Conservation (phyloP, 2,888 invertebrate species). For the Epistrophe grossulariae region DNA sequence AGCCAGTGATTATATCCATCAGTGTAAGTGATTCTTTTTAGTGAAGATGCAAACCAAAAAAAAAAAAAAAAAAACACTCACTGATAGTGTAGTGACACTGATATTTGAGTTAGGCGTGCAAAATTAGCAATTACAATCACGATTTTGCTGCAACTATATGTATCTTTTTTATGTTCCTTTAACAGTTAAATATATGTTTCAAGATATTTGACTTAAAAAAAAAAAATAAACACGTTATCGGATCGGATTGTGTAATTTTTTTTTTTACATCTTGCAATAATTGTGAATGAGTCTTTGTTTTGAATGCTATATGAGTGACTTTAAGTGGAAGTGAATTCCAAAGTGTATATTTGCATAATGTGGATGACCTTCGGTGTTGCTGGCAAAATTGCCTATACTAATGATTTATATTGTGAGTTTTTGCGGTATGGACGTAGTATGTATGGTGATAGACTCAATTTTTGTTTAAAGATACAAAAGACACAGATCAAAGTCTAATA, state of each 20-base stretch:
- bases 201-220: not conserved
- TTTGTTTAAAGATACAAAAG: not conserved
- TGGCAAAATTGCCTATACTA: slow-evolving; percentile 20
- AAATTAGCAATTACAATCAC: slow-evolving; percentile 60
- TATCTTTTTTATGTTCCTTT: not conserved
- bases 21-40: slow-evolving; percentile 59
- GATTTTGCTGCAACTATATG: slow-evolving; percentile 26
- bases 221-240: slow-evolving; percentile 12
- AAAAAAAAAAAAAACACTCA: not conserved
- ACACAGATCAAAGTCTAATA: slow-evolving; percentile 28
- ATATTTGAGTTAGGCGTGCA: slow-evolving; percentile 10
- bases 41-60: slow-evolving; percentile 38
- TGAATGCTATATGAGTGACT: slow-evolving; percentile 39
- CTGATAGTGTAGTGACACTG: slow-evolving; percentile 56
- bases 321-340: slow-evolving; percentile 57
- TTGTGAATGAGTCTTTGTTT: slow-evolving; percentile 45
- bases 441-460: slow-evolving; percentile 8
- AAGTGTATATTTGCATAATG: slow-evolving; percentile 61
- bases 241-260: slow-evolving; percentile 35
- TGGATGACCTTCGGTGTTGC: slow-evolving; percentile 57
- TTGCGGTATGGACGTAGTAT: not conserved
- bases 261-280: slow-evolving; percentile 9
- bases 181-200: slow-evolving; percentile 1
- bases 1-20: slow-evolving; percentile 37
- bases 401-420: slow-evolving; percentile 29